Percentiles rank a stretch among this genome's conserved stretches.
Evolutionary conservation across 2,797 vertebrate species (phyloP).

Genomic region (Chromis chromis): DNA sequence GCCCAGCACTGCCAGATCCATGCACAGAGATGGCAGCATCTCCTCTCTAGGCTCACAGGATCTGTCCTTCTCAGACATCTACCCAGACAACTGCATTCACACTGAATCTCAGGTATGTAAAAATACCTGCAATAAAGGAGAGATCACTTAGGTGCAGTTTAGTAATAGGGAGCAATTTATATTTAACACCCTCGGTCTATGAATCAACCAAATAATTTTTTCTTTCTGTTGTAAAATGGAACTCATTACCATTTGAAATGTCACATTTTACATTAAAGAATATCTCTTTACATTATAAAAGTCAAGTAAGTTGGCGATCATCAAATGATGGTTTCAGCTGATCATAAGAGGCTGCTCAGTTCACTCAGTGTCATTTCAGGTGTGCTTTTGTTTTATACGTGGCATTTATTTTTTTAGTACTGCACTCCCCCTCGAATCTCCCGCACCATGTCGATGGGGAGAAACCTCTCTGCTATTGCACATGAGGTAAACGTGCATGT

Average conservation of each 20-base stretch:
- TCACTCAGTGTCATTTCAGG: conserved; percentile 31
- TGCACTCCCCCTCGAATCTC: conserved; percentile 81
- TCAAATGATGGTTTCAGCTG: conserved; percentile 12
- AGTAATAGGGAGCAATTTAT: conserved; percentile 16
- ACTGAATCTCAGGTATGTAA: conserved; percentile 74
- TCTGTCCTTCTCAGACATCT: conserved; percentile 64
- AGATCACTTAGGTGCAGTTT: conserved; percentile 5
- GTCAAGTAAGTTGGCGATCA: conserved; percentile 23
- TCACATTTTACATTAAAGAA: conserved; percentile 51
- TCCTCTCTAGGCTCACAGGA: conserved; percentile 78
- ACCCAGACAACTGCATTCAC: conserved; percentile 78
- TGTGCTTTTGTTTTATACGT: conserved; percentile 48
- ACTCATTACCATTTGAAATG: conserved; percentile 47
- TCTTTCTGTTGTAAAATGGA: conserved; percentile 31
- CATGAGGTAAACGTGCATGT: conserved; percentile 71
- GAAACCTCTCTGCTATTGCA: conserved; percentile 79
- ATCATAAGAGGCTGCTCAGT: conserved; percentile 14
- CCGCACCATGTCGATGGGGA: conserved; percentile 80
- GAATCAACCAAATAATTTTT: conserved; percentile 13
- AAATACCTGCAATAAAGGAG: conserved; percentile 13
- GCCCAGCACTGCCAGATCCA: conserved; percentile 44
- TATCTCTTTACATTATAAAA: conserved; percentile 36
- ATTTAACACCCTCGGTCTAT: conserved; percentile 21
- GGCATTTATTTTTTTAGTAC: conserved; percentile 69
- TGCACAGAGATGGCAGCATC: conserved; percentile 55